These are phyloP conservation scores for Porites australiensis DNA, from an alignment of 64 coral and sea anemone species.

Conservation along the genomic window DNA sequence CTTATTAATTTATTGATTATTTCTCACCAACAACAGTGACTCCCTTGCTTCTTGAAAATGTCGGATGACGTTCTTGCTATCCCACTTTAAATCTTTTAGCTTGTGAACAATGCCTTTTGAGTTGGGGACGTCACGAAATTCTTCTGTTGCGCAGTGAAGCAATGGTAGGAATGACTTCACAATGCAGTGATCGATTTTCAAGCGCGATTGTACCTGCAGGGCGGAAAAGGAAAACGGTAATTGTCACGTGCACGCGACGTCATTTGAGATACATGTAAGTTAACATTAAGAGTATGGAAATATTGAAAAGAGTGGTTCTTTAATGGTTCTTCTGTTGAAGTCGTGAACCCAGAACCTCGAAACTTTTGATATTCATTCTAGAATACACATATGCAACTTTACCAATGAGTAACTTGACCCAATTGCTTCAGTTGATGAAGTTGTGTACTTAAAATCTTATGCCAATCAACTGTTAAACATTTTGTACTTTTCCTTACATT, in stretches of 20 bases:
- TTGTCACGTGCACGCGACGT: too few species aligned
- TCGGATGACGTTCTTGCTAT: neutral
- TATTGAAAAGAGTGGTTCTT: too few species aligned
- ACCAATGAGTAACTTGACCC: too few species aligned
- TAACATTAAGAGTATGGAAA: too few species aligned
- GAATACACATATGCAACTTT: too few species aligned
- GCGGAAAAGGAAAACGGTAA: too few species aligned
- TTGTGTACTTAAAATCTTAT: neutral
- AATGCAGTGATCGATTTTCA: neutral
- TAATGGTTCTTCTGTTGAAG: too few species aligned
- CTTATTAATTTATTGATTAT: neutral
- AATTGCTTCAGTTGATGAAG: too few species aligned
- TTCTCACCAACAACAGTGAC: neutral
- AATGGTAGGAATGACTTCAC: neutral
- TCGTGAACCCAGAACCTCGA: too few species aligned
- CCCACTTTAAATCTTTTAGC: neutral
- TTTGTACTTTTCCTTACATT: neutral
- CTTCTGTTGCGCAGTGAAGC: neutral
- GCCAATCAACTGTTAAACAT: neutral
- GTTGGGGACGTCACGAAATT: neutral
- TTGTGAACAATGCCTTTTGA: neutral
- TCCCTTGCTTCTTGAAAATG: neutral
- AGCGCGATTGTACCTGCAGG: neutral
- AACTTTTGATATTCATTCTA: too few species aligned
- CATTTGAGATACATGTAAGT: too few species aligned